phyloP scores from a whole-genome alignment of 1,140 invertebrate species.

The Drosophila kurseongensis region DNA sequence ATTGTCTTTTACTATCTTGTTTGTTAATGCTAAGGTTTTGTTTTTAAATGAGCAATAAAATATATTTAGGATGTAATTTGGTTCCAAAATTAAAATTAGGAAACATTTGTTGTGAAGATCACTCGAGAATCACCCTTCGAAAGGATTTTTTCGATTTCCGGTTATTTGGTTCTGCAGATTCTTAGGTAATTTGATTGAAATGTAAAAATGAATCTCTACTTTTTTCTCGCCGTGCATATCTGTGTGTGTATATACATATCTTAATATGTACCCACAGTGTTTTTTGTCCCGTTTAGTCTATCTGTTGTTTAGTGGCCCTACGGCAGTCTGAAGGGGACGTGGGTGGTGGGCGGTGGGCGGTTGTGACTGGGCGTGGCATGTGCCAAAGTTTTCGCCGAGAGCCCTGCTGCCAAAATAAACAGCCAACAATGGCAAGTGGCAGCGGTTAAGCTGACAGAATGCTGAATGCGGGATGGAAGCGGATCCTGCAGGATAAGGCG shows the following conservation, averaged over 20 bases:
- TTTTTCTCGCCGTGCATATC: constrained; percentile 14
- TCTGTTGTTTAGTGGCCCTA: constrained; percentile 59
- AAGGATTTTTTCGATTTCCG: no score
- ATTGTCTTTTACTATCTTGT: no score
- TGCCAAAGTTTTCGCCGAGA: constrained; percentile 60
- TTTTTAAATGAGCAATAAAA: no score
- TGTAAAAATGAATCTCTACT: no score
- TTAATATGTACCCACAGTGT: constrained; percentile 18
- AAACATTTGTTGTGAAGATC: no score
- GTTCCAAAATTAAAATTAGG: no score
- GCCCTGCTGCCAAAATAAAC: constrained; percentile 62
- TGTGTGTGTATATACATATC: constrained; percentile 3
- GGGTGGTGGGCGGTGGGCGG: not conserved
- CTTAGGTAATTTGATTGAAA: no score
- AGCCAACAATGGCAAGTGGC: constrained; percentile 77
- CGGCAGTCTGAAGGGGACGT: constrained; percentile 18
- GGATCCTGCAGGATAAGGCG: constrained; percentile 63
- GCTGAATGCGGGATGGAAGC: constrained; percentile 10
- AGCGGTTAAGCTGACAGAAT: constrained; percentile 75
- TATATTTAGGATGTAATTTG: no score
- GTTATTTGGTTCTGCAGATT: no score
- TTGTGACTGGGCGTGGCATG: constrained; percentile 59
- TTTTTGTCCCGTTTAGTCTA: constrained; percentile 45
- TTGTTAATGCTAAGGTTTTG: no score
- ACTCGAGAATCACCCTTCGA: no score